These are phyloP conservation scores for Calidris pygmaea DNA, from an alignment of 2,113 vertebrate genomes.

Conservation along the genomic window DNA sequence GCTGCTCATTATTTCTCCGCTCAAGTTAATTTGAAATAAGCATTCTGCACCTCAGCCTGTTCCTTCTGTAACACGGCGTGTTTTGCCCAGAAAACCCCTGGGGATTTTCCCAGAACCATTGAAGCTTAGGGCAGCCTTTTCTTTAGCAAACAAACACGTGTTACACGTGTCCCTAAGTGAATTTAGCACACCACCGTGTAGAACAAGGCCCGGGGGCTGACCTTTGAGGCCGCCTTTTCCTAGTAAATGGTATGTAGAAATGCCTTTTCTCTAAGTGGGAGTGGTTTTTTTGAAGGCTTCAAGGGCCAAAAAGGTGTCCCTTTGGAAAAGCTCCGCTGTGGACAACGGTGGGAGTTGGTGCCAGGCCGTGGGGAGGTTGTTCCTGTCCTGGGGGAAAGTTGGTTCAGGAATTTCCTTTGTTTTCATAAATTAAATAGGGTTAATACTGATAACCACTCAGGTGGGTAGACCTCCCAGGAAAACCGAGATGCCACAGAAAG, in stretches of 20 bases:
- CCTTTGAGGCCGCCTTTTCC: not conserved
- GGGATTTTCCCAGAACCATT: not conserved
- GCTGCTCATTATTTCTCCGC: constrained; percentile 40
- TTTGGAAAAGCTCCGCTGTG: not conserved
- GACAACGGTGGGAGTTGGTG: not conserved
- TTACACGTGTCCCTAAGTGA: not conserved
- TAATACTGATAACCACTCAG: not conserved
- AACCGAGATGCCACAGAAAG: not conserved
- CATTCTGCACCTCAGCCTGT: not conserved
- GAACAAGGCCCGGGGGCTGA: not conserved
- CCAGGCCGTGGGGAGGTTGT: not conserved
- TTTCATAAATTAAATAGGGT: not conserved
- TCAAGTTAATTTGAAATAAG: constrained; percentile 47
- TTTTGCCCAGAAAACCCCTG: not conserved
- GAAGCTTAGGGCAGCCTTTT: not conserved
- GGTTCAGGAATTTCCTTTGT: not conserved
- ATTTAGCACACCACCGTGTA: not conserved
- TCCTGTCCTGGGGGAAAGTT: not conserved
- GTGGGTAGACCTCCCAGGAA: not conserved
- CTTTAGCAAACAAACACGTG: not conserved
- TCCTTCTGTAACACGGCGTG: not conserved
- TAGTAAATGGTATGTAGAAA: not conserved
- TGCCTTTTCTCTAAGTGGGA: not conserved
- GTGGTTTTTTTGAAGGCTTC: not conserved
- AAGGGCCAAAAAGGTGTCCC: not conserved